phyloP scores from a whole-genome alignment of 2,888 invertebrate genomes.

The Phengaris arion region DNA sequence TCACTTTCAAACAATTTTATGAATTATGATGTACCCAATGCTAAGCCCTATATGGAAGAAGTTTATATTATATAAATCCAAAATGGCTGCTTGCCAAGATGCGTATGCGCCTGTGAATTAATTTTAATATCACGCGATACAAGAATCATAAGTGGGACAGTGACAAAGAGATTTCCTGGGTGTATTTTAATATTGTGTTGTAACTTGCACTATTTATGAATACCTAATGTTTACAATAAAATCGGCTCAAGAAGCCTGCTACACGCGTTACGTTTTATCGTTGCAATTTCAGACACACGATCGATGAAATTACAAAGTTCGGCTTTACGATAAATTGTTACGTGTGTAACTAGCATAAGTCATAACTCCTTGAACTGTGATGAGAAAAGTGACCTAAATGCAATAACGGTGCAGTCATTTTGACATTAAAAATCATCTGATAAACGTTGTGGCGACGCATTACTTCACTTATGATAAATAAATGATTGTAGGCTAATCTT shows the following conservation, averaged over 20 bases:
- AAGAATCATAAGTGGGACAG: conserved; percentile 42
- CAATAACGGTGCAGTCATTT: too few relatives aligned
- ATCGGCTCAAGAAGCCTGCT: not conserved
- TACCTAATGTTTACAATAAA: not conserved
- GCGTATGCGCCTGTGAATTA: conserved; percentile 43
- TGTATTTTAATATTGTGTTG: conserved; percentile 5
- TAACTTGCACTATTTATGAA: not conserved
- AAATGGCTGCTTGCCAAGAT: conserved; percentile 45
- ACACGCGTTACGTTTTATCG: too few relatives aligned
- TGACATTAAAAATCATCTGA: too few relatives aligned
- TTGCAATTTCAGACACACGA: too few relatives aligned
- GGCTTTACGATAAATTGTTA: too few relatives aligned
- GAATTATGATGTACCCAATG: not conserved
- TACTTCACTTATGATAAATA: too few relatives aligned
- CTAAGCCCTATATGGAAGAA: conserved; percentile 40
- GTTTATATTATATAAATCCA: conserved; percentile 43
- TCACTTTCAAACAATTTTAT: not conserved
- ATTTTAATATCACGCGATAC: conserved; percentile 42
- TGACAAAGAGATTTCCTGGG: conserved; percentile 36
- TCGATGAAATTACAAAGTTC: too few relatives aligned
- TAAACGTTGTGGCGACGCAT: too few relatives aligned
- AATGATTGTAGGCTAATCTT: too few relatives aligned
- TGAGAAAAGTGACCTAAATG: too few relatives aligned
- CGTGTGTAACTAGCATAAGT: too few relatives aligned
- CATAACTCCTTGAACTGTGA: too few relatives aligned